Evolutionary conservation across 2,888 invertebrate genomes (phyloP), one percentile per base, ranked within the genome.

Genomic region (Sarcophaga variegata): DNA sequence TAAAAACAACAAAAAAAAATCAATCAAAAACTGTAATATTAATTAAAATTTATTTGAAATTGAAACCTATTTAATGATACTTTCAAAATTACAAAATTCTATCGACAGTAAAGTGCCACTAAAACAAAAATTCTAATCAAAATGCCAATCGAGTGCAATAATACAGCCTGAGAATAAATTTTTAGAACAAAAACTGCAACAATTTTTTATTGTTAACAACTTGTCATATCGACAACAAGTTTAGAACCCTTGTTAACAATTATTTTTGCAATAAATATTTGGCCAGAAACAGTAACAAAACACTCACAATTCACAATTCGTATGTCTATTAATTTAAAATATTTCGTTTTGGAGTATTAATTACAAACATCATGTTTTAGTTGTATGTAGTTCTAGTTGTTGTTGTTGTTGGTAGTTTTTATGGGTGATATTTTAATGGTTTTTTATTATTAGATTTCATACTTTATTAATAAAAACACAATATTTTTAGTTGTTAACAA

Each of bases 401-500:
- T 12, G 14, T 64, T 71, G 25, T 60, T 63, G n/a, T 63, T n/a
- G 5, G 17, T 71, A n/a, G 3, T 20, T 25, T 37, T 37, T 37
- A 37, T 37, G 37, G 37, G 37, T 37, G 37, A 37, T 37, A 37
- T 37, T 37, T 37, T 37, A 37, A 37, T 60, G 4, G 45, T 69
- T 17, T 75, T 72, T 64, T 80, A 27, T 80, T 70, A 59, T 14
- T 54, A 70, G 47, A 70, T 22, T 6, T 8, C 20, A 62, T 37
- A 37, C 0, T 1, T 37, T 37, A 37, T 17, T 62, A 62, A 70
- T 14, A 70, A 47, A 47, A 49, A 59, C 59, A 84, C 66, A 84
- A 70, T 75, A 67, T 81, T 66, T 60, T 45, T 10, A 84, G 81
- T 84, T 87, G 87, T 84, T 87, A 87, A 84, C 87, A 87, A 87